Evolutionary conservation across 2,888 invertebrate species (phyloP).

Genomic region (Cybosia mesomella): DNA sequence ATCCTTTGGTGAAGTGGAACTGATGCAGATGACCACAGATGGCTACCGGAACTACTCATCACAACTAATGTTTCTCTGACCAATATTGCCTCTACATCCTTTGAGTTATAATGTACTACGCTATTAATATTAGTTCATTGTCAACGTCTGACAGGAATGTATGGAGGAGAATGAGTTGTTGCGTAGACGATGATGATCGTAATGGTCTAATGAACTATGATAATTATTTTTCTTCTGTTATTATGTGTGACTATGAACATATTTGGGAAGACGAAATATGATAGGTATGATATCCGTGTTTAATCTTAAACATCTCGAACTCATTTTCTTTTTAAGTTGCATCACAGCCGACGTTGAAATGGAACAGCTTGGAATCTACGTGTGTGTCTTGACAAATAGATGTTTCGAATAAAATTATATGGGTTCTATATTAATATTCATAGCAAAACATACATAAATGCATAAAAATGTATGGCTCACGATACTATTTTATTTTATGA

Average conservation of each 20-base stretch:
- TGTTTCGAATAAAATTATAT: background rate
- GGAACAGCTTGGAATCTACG: background rate
- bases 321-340: background rate
- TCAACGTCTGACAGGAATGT: too few relatives aligned
- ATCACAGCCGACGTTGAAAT: background rate
- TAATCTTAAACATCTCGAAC: background rate
- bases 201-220: too few relatives aligned
- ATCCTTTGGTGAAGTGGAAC: too few relatives aligned
- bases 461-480: background rate
- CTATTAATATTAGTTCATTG: too few relatives aligned
- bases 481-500: background rate
- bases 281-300: background rate
- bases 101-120: too few relatives aligned
- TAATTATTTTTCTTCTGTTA: too few relatives aligned
- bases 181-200: too few relatives aligned
- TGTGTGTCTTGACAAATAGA: constrained; percentile 2
- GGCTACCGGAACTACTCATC: too few relatives aligned
- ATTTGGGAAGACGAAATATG: background rate
- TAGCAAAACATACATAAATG: background rate
- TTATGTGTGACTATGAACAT: background rate
- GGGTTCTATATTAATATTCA: background rate
- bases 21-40: too few relatives aligned
- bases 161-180: too few relatives aligned
- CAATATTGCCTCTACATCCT: too few relatives aligned
- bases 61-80: too few relatives aligned